These are phyloP conservation scores for Chromobotia macracanthus DNA, from an alignment of 2,797 vertebrate genomes.

Conservation along the genomic window DNA sequence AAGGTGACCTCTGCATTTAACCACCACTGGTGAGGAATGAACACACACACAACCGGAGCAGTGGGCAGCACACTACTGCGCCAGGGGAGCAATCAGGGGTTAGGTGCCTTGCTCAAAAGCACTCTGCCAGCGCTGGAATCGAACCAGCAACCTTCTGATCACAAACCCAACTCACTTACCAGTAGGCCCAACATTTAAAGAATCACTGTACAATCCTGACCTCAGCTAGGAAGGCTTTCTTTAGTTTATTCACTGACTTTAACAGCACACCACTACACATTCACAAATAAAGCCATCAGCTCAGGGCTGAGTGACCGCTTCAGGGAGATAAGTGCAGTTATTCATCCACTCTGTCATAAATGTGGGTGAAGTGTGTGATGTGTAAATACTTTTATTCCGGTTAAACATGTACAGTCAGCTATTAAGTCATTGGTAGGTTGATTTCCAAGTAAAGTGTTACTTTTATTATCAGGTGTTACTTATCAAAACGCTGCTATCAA, in stretches of 20 bases:
- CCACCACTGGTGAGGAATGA: too few relatives aligned
- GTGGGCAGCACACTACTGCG: too few relatives aligned
- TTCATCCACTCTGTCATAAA: not conserved
- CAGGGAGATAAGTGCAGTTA: not conserved
- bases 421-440: not conserved
- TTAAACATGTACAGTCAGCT: not conserved
- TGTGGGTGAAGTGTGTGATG: not conserved
- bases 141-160: too few relatives aligned
- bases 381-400: not conserved
- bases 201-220: constrained; percentile 3
- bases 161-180: too few relatives aligned
- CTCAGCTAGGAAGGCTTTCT: not conserved
- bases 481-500: too few relatives aligned
- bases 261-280: not conserved
- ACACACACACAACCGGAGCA: too few relatives aligned
- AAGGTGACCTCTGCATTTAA: too few relatives aligned
- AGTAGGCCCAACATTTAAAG: too few relatives aligned
- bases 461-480: too few relatives aligned
- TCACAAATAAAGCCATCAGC: not conserved
- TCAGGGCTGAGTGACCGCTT: not conserved
- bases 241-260: constrained; percentile 29
- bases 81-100: too few relatives aligned
- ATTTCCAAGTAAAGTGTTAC: not conserved
- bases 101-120: too few relatives aligned
- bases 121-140: too few relatives aligned